phyloP scores from a whole-genome alignment of 1,140 invertebrate species.

The Anoplolepis gracilipes region DNA sequence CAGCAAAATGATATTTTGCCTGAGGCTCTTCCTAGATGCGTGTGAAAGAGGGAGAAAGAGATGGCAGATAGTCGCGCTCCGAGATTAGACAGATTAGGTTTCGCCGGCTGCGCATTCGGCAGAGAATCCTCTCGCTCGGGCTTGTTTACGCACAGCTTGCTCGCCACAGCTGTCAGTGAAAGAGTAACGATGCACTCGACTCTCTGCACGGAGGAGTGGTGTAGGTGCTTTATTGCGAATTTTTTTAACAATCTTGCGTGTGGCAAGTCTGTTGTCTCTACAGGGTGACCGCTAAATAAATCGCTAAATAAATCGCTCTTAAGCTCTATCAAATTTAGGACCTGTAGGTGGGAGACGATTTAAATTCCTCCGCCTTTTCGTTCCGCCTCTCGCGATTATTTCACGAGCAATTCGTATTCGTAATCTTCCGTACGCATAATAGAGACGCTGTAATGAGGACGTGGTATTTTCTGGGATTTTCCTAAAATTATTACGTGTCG shows the following conservation, averaged over 20 bases:
- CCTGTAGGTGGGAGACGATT: no score
- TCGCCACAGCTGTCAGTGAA: constrained; percentile 31
- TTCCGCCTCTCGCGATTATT: background rate
- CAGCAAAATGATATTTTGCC: background rate
- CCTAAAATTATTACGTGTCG: background rate
- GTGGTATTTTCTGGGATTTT: background rate
- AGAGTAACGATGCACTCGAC: constrained; percentile 31
- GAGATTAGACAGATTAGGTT: constrained; percentile 74
- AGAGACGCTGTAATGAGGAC: background rate
- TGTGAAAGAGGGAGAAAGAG: background rate
- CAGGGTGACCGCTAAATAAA: constrained; percentile 44
- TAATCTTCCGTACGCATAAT: no score
- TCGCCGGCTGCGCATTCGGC: constrained; percentile 37
- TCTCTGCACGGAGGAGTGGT: constrained; percentile 6
- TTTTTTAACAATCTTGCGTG: constrained; percentile 18
- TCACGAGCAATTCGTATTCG: background rate
- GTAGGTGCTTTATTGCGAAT: constrained; percentile 35
- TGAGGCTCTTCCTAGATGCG: constrained; percentile 4
- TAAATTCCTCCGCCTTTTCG: no score
- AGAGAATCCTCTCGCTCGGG: background rate
- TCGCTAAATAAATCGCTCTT: background rate
- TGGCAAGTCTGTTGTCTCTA: constrained; percentile 1
- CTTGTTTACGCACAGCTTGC: constrained; percentile 38
- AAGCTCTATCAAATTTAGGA: constrained; percentile 21
- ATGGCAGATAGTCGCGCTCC: constrained; percentile 33